Conservation (phyloP, 2,113 vertebrate species). For the Cathartes aura region DNA sequence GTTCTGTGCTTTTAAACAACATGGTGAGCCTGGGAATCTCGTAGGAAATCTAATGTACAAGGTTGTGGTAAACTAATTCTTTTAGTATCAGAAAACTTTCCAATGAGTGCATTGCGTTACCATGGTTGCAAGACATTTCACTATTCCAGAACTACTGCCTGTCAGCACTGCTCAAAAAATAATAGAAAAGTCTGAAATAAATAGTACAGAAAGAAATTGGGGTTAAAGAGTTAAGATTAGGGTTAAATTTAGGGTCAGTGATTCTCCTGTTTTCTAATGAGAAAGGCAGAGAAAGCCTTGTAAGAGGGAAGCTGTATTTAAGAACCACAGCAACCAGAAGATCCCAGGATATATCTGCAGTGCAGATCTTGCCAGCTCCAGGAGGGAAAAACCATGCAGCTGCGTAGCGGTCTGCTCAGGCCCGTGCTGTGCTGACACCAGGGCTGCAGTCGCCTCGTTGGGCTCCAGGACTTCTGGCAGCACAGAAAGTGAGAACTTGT, state of each 20-base stretch:
- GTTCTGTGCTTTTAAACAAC: neutral
- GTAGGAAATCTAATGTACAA: neutral
- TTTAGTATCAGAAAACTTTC: conserved; percentile 43
- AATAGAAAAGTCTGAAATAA: conserved; percentile 34
- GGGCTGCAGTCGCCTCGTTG: rapidly evolving
- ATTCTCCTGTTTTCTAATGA: neutral
- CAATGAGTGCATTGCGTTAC: conserved; percentile 20
- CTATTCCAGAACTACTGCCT: conserved; percentile 12
- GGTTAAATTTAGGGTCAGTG: neutral
- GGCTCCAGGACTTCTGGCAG: neutral
- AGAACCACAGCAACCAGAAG: neutral
- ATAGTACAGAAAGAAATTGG: neutral
- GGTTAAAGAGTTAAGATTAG: conserved; percentile 7
- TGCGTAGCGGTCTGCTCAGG: neutral
- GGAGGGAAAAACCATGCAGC: neutral
- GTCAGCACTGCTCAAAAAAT: neutral
- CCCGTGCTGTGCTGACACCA: rapidly evolving
- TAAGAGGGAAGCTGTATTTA: neutral
- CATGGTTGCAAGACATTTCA: conserved; percentile 56
- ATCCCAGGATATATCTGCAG: neutral
- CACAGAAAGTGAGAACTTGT: neutral
- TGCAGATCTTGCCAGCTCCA: neutral
- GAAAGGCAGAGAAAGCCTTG: neutral
- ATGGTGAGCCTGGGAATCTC: neutral
- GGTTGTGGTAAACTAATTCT: neutral